phyloP scores from a whole-genome alignment of 2,113 vertebrate genomes.

The Silurus asotus region DNA sequence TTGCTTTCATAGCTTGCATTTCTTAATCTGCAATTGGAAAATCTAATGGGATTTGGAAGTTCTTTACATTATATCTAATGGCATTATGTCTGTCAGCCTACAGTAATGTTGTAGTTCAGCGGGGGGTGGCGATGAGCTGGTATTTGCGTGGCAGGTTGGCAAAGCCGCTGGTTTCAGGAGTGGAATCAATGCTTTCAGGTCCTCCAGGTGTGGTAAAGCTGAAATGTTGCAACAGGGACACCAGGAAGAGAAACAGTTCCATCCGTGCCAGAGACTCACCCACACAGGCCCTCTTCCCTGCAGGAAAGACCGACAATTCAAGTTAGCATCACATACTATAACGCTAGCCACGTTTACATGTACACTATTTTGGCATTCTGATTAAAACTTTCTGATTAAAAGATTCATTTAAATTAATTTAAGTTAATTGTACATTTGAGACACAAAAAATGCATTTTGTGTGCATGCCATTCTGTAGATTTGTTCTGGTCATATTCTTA shows the following conservation, averaged over 20 bases:
- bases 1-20: no score
- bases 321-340: not conserved
- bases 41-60: no score
- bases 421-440: not conserved
- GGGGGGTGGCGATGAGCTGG: conserved; percentile 64
- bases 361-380: no score
- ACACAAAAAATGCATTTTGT: not conserved
- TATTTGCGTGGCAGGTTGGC: conserved; percentile 62
- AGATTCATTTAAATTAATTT: no score
- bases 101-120: conserved; percentile 41
- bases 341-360: no score
- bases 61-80: no score
- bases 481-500: not conserved
- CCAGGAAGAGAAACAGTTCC: conserved; percentile 75
- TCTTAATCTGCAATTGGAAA: no score
- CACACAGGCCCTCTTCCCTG: conserved; percentile 73
- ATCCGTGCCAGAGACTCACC: conserved; percentile 74
- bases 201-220: conserved; percentile 62
- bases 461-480: not conserved
- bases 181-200: conserved; percentile 61
- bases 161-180: conserved; percentile 67
- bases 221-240: conserved; percentile 69
- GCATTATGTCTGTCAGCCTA: not conserved
- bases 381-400: no score
- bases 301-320: not conserved